These are phyloP conservation scores for Tryphoninae sp. DNA, from an alignment of 2,888 invertebrate genomes.

Conservation along the genomic window DNA sequence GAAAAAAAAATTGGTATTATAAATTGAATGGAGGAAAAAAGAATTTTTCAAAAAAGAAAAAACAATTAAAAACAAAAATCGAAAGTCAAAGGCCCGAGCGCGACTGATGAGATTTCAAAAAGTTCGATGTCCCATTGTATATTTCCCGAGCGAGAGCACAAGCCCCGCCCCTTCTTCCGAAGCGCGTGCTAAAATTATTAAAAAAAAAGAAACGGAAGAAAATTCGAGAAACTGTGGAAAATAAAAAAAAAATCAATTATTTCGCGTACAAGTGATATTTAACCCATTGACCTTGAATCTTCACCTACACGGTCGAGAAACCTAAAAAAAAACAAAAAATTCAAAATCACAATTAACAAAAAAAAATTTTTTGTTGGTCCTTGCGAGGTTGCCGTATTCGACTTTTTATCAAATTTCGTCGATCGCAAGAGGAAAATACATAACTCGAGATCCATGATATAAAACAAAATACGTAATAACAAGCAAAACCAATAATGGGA, in stretches of 20 bases:
- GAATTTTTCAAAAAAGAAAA: not conserved
- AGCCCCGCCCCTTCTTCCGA: not conserved
- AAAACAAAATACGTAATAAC: not conserved
- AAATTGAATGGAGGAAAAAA: not conserved
- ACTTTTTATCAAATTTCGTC: constrained; percentile 26
- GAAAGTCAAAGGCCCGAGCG: constrained; percentile 52
- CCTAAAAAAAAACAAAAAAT: not conserved
- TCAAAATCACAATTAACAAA: not conserved
- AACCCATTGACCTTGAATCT: not conserved
- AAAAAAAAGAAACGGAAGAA: not conserved
- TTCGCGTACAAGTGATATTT: not conserved
- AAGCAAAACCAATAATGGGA: too few species aligned
- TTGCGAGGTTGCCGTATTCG: constrained; percentile 11
- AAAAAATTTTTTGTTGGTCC: not conserved
- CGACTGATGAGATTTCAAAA: constrained; percentile 64
- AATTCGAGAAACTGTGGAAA: not conserved
- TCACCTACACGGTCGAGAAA: not conserved
- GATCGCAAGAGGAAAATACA: not conserved
- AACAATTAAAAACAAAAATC: constrained; percentile 25
- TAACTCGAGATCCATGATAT: not conserved
- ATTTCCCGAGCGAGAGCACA: constrained; percentile 49
- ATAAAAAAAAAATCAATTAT: not conserved
- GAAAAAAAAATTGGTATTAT: not conserved
- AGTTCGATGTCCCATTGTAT: constrained; percentile 67
- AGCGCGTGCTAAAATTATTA: constrained; percentile 26